These are phyloP conservation scores for Panagrolaimus sp. DNA, from an alignment of 1,140 invertebrate genomes.

Conservation along the genomic window DNA sequence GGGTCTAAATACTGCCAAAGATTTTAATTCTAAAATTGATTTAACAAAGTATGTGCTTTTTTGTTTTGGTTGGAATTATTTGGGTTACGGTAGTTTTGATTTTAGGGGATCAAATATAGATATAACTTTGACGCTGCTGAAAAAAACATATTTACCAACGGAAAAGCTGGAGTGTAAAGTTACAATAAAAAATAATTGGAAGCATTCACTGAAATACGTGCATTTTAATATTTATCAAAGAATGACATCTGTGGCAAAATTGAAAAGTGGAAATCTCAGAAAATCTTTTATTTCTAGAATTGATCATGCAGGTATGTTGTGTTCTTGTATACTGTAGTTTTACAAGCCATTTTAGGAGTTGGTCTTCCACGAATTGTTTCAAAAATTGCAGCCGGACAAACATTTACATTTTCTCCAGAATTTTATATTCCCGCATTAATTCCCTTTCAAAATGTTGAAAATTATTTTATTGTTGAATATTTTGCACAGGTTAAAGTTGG, in stretches of 20 bases:
- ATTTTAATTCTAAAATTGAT: neutral
- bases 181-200: conserved; percentile 7
- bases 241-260: neutral
- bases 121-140: neutral
- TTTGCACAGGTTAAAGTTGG: neutral
- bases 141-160: neutral
- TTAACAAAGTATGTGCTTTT: neutral
- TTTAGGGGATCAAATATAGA: neutral
- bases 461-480: conserved; percentile 1
- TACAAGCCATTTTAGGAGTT: neutral
- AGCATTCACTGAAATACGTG: conserved; percentile 1
- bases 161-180: neutral
- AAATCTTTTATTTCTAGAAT: neutral
- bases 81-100: neutral
- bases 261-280: too few relatives aligned
- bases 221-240: conserved; percentile 5
- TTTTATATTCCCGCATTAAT: neutral
- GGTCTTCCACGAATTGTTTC: neutral
- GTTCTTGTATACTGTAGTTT: too few relatives aligned
- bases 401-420: neutral
- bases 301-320: neutral
- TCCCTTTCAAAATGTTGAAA: neutral
- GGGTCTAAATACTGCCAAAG: neutral
- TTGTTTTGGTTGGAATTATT: too few relatives aligned
- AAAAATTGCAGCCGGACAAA: neutral